Conservation (phyloP, 2,888 invertebrate genomes). For the Eilema depressum region DNA sequence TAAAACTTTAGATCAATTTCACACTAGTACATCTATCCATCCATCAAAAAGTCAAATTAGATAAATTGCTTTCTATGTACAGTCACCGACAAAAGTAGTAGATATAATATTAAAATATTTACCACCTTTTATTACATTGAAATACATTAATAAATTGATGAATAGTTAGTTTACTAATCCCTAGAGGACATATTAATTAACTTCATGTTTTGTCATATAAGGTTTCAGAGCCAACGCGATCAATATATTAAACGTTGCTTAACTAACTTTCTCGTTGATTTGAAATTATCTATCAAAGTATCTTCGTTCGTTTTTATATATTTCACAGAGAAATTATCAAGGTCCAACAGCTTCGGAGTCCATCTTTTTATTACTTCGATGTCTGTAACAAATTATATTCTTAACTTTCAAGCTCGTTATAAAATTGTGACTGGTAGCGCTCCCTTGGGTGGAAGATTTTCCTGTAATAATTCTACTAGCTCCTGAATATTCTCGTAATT, state of each 20-base stretch:
- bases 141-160: too few relatives aligned
- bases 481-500: slow-evolving; percentile 41
- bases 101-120: too few relatives aligned
- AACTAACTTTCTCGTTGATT: neutral
- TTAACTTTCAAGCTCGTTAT: slow-evolving; percentile 47
- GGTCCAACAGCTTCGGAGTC: slow-evolving; percentile 30
- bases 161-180: too few relatives aligned
- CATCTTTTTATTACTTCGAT: slow-evolving; percentile 43
- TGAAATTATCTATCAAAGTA: neutral
- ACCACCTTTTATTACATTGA: too few relatives aligned
- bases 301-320: neutral
- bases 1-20: too few relatives aligned
- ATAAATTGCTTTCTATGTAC: neutral
- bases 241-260: too few relatives aligned
- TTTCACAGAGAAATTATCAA: neutral
- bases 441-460: slow-evolving; percentile 36
- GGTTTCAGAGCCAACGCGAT: too few relatives aligned
- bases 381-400: slow-evolving; percentile 40
- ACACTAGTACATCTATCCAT: neutral
- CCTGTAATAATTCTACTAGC: slow-evolving; percentile 42
- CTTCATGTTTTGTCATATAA: too few relatives aligned
- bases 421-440: slow-evolving; percentile 40
- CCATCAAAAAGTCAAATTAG: neutral
- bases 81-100: neutral
- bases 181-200: too few relatives aligned